These are phyloP conservation scores for Trachelus stipa DNA, from an alignment of 2,888 invertebrate species.

Conservation along the genomic window DNA sequence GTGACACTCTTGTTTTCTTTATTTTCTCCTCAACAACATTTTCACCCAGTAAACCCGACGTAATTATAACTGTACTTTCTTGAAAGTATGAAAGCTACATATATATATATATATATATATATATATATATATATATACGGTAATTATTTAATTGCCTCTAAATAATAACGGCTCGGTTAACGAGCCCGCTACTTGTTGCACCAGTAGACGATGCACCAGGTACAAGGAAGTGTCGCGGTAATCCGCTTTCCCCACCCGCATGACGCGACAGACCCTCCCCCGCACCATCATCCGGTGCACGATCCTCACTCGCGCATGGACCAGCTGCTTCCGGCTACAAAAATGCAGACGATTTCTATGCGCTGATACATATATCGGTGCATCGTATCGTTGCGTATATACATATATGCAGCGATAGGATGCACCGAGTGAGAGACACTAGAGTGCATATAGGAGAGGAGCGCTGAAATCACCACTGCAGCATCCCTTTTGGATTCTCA, in stretches of 20 bases:
- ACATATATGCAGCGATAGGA: background rate
- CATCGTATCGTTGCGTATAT: too few relatives aligned
- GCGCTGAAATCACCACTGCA: background rate
- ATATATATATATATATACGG: too few relatives aligned
- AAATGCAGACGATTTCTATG: background rate
- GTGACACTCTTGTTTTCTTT: background rate
- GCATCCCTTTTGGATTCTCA: background rate
- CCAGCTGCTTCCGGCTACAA: background rate
- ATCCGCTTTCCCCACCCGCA: background rate
- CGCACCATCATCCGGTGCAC: too few relatives aligned
- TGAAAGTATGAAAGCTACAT: background rate
- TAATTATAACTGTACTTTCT: background rate
- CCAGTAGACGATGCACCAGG: background rate
- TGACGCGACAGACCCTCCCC: background rate
- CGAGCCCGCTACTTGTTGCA: background rate
- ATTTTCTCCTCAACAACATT: background rate
- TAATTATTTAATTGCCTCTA: background rate
- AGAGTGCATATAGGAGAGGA: background rate
- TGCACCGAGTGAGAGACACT: background rate
- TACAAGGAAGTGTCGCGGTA: background rate
- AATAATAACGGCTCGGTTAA: background rate
- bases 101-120: too few relatives aligned
- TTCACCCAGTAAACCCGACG: background rate
- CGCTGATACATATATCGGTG: too few relatives aligned
- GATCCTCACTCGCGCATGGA: background rate